Percentiles rank a stretch among this genome's conserved stretches.
Evolutionary conservation across 2,797 vertebrate genomes (phyloP).

Genomic region (Amblyraja radiata): DNA sequence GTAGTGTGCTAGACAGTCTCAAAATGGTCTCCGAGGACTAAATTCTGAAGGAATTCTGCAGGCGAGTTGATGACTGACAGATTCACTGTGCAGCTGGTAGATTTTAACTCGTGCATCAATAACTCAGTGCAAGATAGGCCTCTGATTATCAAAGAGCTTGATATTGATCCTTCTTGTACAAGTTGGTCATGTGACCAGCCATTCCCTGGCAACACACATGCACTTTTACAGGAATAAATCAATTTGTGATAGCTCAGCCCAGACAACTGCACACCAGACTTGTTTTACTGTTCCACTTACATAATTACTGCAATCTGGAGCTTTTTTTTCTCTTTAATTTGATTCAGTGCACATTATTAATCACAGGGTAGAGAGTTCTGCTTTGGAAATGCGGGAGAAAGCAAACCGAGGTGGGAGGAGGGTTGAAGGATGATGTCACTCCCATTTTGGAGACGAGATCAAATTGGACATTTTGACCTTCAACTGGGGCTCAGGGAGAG

Average conservation of each 20-base stretch:
- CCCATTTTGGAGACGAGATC: background rate
- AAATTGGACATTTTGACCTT: background rate
- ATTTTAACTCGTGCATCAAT: background rate
- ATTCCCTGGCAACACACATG: background rate
- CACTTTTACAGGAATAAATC: background rate
- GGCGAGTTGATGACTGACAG: background rate
- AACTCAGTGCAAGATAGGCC: background rate
- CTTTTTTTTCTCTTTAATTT: background rate
- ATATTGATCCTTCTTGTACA: background rate
- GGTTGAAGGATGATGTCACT: background rate
- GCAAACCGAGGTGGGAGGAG: background rate
- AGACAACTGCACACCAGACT: background rate
- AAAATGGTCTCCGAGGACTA: background rate
- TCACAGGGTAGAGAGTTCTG: background rate
- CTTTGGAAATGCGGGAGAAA: background rate
- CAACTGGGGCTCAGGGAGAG: background rate
- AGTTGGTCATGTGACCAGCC: background rate
- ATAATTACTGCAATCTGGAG: background rate
- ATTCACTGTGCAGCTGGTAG: background rate
- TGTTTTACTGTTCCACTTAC: conserved; percentile 21
- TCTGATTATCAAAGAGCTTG: background rate
- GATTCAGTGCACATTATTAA: background rate
- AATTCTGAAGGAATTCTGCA: background rate
- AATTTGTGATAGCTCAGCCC: background rate
- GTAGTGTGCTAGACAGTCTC: too few species aligned